Evolutionary conservation across 2,113 vertebrate species (phyloP).

Genomic region (Lagenorhynchus albirostris): DNA sequence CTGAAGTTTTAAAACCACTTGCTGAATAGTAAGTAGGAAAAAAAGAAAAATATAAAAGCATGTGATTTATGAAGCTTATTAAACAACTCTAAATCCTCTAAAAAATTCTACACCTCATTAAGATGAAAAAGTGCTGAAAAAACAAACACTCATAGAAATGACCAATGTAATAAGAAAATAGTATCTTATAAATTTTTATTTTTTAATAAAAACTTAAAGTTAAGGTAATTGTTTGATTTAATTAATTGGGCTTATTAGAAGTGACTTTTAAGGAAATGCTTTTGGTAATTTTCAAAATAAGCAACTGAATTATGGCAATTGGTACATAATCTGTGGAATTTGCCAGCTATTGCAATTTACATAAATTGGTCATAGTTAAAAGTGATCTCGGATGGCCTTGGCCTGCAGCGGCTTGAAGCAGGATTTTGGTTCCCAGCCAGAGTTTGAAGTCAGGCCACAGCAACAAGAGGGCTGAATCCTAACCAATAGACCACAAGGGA

Average conservation of each 20-base stretch:
- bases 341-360: not conserved
- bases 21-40: not conserved
- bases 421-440: no score
- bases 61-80: not conserved
- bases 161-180: not conserved
- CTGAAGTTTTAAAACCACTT: slow-evolving; percentile 31
- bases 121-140: not conserved
- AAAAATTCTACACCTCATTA: not conserved
- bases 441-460: no score
- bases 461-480: no score
- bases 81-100: not conserved
- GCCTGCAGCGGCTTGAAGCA: no score
- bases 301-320: not conserved
- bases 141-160: not conserved
- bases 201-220: not conserved
- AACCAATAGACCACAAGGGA: no score
- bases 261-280: not conserved
- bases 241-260: not conserved
- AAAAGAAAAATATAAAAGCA: not conserved
- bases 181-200: not conserved
- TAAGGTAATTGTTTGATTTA: not conserved
- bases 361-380: not conserved
- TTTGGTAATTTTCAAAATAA: not conserved
- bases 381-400: no score
- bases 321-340: not conserved